Evolutionary conservation across 2,888 invertebrate species (phyloP), one percentile per base, ranked within the genome.

Genomic region (Tachystola acroxantha): DNA sequence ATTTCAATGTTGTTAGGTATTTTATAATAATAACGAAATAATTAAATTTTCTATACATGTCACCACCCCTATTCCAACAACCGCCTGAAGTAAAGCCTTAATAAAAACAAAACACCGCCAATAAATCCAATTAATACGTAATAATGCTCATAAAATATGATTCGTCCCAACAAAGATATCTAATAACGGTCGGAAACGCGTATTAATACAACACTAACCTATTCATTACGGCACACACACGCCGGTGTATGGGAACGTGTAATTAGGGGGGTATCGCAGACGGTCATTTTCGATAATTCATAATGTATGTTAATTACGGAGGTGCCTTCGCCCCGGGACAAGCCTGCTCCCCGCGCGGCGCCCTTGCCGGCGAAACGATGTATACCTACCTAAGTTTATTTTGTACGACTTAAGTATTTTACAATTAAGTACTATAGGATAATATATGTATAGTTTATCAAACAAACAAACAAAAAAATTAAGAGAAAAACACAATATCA

Each of bases 271-370:
- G 57, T 68, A 74, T 75, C 67, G 66, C 64, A 68, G 63, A 66
- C 69, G 81, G 75, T 72, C 74, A 76, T 81, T 85, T 81, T 70
- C 70, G 79, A 81, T 85, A 84, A 82, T 82, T 80, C 79, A 77
- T 82, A 85, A 85, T 84, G 80, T 74, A 84, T 78, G 82, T 74
- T 85, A 85, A 85, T 85, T 81, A 84, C 76, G 80, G 80, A 61
- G 74, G 70, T 50, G 43, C 53, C 56, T 59, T 63, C 50, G 75
- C 82, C 80, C 50, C 72, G 64, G 74, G 82, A 67, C 69, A 59
- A 39, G 40, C 48, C 6, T 16, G 45, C 19, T 51, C 50, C 48
- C 42, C 43, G 40, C 40, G 31, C 53, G 48, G 52, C 50, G 29
- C 29, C 27, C 27, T 27, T 25, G 6, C 16, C 10, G 16, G 30